These are phyloP conservation scores for Ptiloglossa arizonensis DNA, from an alignment of 1,140 invertebrate species.

Conservation along the genomic window DNA sequence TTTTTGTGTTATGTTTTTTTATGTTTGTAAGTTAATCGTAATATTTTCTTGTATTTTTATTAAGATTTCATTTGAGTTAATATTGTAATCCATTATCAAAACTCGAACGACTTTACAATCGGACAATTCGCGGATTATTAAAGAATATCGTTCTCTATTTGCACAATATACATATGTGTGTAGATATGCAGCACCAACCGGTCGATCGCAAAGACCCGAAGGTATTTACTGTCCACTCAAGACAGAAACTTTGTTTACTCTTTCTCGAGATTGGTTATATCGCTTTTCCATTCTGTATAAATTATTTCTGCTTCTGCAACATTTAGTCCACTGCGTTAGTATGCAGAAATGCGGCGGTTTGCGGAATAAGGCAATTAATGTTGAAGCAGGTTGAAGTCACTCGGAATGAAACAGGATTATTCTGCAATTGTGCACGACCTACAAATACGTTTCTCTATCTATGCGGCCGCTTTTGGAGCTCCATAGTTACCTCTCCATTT, in stretches of 20 bases:
- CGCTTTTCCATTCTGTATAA: not conserved
- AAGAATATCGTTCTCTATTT: too few species aligned
- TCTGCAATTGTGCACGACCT: constrained; percentile 44
- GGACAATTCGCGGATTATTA: too few species aligned
- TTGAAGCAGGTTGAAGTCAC: constrained; percentile 55
- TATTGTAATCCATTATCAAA: too few species aligned
- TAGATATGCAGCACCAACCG: too few species aligned
- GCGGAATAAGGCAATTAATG: constrained; percentile 53
- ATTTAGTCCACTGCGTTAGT: constrained; percentile 18
- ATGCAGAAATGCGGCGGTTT: constrained; percentile 10
- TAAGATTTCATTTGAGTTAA: too few species aligned
- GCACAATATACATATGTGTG: too few species aligned
- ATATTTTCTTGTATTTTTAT: too few species aligned
- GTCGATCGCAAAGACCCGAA: too few species aligned
- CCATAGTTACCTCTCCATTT: not conserved
- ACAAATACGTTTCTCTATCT: constrained; percentile 48
- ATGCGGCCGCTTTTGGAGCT: not conserved
- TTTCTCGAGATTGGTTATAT: not conserved
- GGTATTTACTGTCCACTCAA: not conserved
- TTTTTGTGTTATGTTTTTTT: too few species aligned
- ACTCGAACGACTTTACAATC: too few species aligned
- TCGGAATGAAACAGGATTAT: constrained; percentile 63
- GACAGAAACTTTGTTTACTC: not conserved
- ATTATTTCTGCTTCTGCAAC: constrained; percentile 5
- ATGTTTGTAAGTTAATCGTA: too few species aligned